Conservation (phyloP, 2,797 vertebrate genomes). For the Okamejei kenojei region DNA sequence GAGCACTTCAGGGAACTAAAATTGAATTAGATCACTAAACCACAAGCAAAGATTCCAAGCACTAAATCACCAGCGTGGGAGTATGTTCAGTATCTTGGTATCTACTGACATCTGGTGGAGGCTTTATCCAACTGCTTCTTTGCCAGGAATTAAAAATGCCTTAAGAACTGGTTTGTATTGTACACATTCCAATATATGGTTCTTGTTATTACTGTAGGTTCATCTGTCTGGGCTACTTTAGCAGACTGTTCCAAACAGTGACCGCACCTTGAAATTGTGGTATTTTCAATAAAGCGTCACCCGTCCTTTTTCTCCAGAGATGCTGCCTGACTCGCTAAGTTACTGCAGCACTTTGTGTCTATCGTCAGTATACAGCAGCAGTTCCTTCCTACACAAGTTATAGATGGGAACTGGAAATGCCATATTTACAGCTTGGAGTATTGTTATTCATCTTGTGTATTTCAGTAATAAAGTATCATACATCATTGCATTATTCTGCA, state of each 20-base stretch:
- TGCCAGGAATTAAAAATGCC: too few species aligned
- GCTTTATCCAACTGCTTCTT: neutral
- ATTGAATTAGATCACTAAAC: neutral
- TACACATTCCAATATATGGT: neutral
- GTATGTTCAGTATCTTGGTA: neutral
- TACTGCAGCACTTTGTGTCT: too few species aligned
- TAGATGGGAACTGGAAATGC: too few species aligned
- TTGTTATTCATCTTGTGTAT: too few species aligned
- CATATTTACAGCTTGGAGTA: too few species aligned
- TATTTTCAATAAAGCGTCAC: too few species aligned
- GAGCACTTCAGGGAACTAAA: neutral
- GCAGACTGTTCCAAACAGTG: neutral
- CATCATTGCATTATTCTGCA: too few species aligned
- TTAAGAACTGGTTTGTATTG: neutral
- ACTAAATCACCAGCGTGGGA: neutral
- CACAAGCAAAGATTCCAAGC: neutral
- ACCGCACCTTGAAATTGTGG: neutral
- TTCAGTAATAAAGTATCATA: too few species aligned
- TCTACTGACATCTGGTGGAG: slow-evolving; percentile 28
- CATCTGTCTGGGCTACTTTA: neutral
- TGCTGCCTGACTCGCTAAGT: too few species aligned
- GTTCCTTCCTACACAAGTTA: too few species aligned
- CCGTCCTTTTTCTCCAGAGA: too few species aligned
- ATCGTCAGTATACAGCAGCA: too few species aligned
- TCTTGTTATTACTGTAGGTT: neutral